Evolutionary conservation across 2,888 invertebrate genomes (phyloP), one percentile per base, ranked within the genome.

Genomic region (Amphimallon solstitiale): DNA sequence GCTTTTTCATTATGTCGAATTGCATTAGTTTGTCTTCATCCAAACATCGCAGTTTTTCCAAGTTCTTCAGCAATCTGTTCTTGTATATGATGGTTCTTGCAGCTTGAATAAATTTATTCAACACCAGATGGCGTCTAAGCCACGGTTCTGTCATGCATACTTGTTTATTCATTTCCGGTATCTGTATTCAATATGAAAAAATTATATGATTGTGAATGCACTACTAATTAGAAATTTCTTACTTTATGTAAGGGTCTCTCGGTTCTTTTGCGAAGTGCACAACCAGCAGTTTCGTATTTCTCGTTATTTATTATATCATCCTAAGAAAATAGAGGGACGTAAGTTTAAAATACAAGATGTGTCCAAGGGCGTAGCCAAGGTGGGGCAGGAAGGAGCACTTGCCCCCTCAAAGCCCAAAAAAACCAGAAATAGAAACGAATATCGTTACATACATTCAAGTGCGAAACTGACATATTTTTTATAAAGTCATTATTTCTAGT

Each of bases 81-180:
- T 72, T 73, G 38, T 78, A 54, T 43, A 80, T 74, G 5, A 77
- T 65, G 6, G 63, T 74, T 49, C 79, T 72, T 0, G 71, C 78
- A 1, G 75, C 76, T 63, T 73, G 67, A 29, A 80, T 78, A 64
- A 80, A 79, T 69, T 75, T 78, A 51, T 75, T 75, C 37, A 80
- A 65, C 12, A 71, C 74, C 5, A 77, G 60, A 54, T 79, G 74
- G 40, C 78, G 69, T 64, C 70, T 74, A 56, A 79, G 78, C 79
- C 79, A 80, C 1, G 79, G 77, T 56, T 79, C 78, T 21, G 76
- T 68, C 21, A 68, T 68, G 64, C 76, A 77, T 10, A 59, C 29
- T 12, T 17, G 15, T 4, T 40, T 23, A 38, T 51, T 38, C 14
- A 51, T 19, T 34, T 49, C 43, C 0, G 56, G 64, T 12, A 40